phyloP scores from a whole-genome alignment of 2,797 vertebrate genomes.

The Hippocampus kuda region DNA sequence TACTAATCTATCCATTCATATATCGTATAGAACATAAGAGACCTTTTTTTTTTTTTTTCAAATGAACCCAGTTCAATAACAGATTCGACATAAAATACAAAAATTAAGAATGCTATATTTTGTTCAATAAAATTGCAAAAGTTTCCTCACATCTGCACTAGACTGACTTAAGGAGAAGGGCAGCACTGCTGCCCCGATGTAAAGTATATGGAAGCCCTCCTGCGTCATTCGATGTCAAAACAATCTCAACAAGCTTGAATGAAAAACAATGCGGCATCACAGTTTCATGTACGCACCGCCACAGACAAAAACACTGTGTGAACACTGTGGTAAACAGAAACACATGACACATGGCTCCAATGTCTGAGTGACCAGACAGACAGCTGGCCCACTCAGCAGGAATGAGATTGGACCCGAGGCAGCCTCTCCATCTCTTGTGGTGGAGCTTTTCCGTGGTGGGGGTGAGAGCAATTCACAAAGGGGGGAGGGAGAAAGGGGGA shows the following conservation, averaged over 20 bases:
- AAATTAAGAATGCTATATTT: too few species aligned
- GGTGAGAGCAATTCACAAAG: constrained; percentile 18
- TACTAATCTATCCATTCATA: too few species aligned
- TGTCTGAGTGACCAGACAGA: constrained; percentile 24
- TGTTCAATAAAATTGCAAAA: too few species aligned
- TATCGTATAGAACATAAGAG: too few species aligned
- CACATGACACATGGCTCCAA: constrained; percentile 5
- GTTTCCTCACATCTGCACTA: too few species aligned
- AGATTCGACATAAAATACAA: too few species aligned
- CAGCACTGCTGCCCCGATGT: constrained; percentile 5
- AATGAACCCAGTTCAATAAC: too few species aligned
- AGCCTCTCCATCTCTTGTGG: constrained; percentile 25
- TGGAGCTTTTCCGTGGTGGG: constrained; percentile 31
- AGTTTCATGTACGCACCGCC: not conserved
- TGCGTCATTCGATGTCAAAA: constrained; percentile 7
- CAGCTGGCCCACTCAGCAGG: constrained; percentile 33
- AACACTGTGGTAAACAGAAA: constrained; percentile 9
- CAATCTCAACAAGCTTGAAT: constrained; percentile 10
- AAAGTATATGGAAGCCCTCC: constrained; percentile 1
- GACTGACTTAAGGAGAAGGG: not conserved
- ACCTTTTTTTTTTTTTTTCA: too few species aligned
- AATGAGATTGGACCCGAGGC: constrained; percentile 14
- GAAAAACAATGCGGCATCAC: constrained; percentile 5
- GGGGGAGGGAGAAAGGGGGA: not conserved
- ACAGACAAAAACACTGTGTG: not conserved